Conservation (phyloP, 2,888 invertebrate genomes). For the Oithona nana region DNA sequence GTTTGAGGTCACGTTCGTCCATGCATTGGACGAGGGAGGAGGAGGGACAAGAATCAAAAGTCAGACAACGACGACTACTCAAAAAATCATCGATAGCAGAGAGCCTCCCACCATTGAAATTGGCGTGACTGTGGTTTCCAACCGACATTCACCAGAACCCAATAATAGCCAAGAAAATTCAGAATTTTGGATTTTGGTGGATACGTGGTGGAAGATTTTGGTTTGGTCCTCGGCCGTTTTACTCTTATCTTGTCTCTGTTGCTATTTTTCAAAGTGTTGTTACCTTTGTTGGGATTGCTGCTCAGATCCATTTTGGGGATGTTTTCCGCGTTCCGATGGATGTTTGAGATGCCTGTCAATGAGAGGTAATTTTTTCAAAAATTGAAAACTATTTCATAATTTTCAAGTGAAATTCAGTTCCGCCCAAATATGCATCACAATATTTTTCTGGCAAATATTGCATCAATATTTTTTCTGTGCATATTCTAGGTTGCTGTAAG, state of each 20-base stretch:
- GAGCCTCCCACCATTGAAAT: not conserved
- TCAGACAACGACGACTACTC: no score
- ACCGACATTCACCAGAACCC: no score
- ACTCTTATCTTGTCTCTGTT: not conserved
- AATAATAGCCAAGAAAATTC: not conserved
- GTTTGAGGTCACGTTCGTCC: no score
- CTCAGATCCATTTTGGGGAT: not conserved
- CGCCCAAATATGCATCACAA: no score
- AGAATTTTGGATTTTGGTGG: not conserved
- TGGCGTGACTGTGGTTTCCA: not conserved
- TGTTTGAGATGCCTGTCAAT: not conserved
- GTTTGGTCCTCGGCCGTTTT: not conserved
- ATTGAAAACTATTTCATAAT: no score
- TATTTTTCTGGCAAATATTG: no score
- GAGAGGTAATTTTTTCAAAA: not conserved
- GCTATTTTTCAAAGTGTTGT: not conserved
- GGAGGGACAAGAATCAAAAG: no score
- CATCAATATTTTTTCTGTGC: no score
- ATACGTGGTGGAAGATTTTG: not conserved
- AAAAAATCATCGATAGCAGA: no score
- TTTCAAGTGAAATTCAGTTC: no score
- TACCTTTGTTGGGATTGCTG: not conserved
- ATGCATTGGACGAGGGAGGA: no score
- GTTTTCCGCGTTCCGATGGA: not conserved
- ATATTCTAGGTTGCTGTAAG: not conserved